phyloP scores from a whole-genome alignment of 2,113 vertebrate genomes.

The Struthidea cinerea region DNA sequence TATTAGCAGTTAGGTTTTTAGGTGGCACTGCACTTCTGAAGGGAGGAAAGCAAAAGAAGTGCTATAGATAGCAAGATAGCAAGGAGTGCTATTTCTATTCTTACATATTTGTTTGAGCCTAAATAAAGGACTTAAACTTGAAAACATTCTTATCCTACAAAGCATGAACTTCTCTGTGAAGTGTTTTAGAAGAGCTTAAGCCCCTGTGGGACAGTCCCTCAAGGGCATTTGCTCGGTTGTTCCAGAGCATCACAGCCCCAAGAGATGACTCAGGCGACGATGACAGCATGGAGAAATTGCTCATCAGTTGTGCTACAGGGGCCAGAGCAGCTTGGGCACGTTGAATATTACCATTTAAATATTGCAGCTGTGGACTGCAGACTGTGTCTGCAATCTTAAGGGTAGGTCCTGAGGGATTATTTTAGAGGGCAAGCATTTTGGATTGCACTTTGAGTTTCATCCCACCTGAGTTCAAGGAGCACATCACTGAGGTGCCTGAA shows the following conservation, averaged over 20 bases:
- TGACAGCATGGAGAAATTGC: accelerated
- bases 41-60: neutral
- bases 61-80: no score
- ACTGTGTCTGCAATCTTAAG: neutral
- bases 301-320: neutral
- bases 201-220: neutral
- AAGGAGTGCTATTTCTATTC: neutral
- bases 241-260: neutral
- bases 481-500: neutral
- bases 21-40: neutral
- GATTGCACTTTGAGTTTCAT: neutral
- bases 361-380: neutral
- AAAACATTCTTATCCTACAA: neutral
- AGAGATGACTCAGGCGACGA: neutral
- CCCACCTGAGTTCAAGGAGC: neutral
- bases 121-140: neutral
- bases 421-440: neutral
- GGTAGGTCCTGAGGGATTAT: neutral
- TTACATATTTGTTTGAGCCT: neutral
- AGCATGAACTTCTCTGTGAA: neutral
- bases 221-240: neutral
- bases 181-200: neutral
- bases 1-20: constrained; percentile 25
- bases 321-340: neutral
- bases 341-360: neutral